Base-by-base conservation (phyloP, 2,888 invertebrate species). In the Dioctria rufipes region DNA sequence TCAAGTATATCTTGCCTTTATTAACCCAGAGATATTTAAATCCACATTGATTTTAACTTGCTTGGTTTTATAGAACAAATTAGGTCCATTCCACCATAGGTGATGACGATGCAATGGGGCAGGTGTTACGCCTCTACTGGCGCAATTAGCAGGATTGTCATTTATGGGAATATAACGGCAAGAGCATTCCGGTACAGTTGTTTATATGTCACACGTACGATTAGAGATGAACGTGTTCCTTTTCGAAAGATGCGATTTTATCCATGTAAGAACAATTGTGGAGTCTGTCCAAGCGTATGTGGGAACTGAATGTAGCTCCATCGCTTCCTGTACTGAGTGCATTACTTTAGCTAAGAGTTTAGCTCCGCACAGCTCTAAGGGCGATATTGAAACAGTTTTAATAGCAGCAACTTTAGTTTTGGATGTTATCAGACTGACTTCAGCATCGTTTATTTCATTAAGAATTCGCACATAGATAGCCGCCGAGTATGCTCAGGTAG, bases 161-260 rank as follows among this genome's bases (percentile, higher is more conserved):
- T 2, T 1, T 6, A 2, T 2, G 1, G 1, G 1, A 1, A 9
- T 2, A 2, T 6, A 2, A 2, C 0, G 1, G 1, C 49, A 46
- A 5, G 0, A 2, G 2, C 0, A 5, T 0, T 6, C 0, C 9
- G 49, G 2, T 5, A 46, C 2, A 2, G 1, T 1, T 1, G 1
- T 1, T 46, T 2, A 2, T 6, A 46, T 46, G 0, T 46, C 49
- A 1, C 1, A 0, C 0, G 9, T 1, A 0, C 49, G 49, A 46
- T 46, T 5, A 1, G 49, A 1, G 49, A 46, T 2, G 49, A 46
- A 46, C 2, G 49, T 5, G 1, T 46, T 46, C 49, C 49, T 2
- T 6, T 9, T 5, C 2, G 1, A 2, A 2, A 2, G 49, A 9
- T 46, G 49, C 6, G 2, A 1, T 2, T 0, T 2, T 1, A 46